Conservation (phyloP, 2,797 vertebrate species). For the Oryzias sinensis region DNA sequence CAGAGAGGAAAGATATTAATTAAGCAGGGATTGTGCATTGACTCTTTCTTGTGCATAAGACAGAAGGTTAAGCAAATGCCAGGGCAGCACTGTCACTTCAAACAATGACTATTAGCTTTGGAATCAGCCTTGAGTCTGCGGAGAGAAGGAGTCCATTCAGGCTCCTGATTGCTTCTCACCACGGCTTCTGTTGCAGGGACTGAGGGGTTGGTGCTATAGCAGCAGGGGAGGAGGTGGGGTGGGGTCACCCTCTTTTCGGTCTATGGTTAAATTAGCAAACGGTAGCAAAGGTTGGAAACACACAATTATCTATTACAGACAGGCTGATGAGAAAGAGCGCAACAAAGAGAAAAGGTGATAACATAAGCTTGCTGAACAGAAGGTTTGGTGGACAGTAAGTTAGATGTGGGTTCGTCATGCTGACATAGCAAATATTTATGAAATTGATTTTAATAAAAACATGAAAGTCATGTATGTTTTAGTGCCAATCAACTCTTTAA, state of each 20-base stretch:
- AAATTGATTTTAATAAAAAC: no score
- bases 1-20: slow-evolving; percentile 86
- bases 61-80: slow-evolving; percentile 99
- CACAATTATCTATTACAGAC: slow-evolving; percentile 85
- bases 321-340: slow-evolving; percentile 71
- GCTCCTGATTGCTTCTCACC: slow-evolving; percentile 87
- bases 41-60: slow-evolving; percentile 94
- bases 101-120: slow-evolving; percentile 99
- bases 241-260: slow-evolving; percentile 88
- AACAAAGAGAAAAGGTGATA: slow-evolving; percentile 27
- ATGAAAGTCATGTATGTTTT: no score
- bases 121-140: slow-evolving; percentile 94
- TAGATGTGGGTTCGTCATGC: no score
- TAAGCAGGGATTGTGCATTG: slow-evolving; percentile 96
- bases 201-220: slow-evolving; percentile 4
- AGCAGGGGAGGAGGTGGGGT: background rate
- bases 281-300: slow-evolving; percentile 82
- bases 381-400: slow-evolving; percentile 19
- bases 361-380: slow-evolving; percentile 26
- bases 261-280: slow-evolving; percentile 88
- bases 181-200: slow-evolving; percentile 34
- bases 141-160: slow-evolving; percentile 94
- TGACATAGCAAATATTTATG: no score
- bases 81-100: slow-evolving; percentile 95
- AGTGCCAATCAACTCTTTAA: no score